Base-by-base conservation (phyloP, 2,888 invertebrate species). In the Bombyx huttoni region DNA sequence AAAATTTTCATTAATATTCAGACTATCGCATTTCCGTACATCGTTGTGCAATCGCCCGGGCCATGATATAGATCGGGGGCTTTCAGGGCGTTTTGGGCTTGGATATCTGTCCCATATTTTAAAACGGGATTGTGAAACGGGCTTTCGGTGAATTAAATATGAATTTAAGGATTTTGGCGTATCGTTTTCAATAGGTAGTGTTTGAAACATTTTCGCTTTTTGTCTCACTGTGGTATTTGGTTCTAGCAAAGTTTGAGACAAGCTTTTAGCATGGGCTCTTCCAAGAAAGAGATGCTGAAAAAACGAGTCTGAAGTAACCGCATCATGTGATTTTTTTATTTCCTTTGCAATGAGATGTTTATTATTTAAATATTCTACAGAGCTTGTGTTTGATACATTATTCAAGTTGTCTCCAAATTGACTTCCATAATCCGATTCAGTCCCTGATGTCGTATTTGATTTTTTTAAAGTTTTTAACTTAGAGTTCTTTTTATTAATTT, bases 81-180 rank as follows among this genome's bases (percentile, higher is more conserved):
- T 92, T 13, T 89, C 85, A 34, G 89, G 82, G 58, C 87, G 67
- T 10, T 67, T 74, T 54, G 81, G 91, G 68, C 84, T 91, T 54
- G 70, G 77, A 67, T 70, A 73, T 56, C 87, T 88, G 63, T 94
- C 94, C 83, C 92, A 89, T 62, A 90, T 89, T 64, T 90, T 90
- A 72, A 94, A 94, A 63, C 92, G 91, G 1, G 94, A 94, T 59
- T 92, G 90, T 1, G 92, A 91, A 0, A 94, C 94, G 7, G 94
- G 93, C 65, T 91, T 91, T 57, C 92, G 91, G 62, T 92, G 90
- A 48, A 91, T 89, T 47, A 94, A 81, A 68, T 94, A 94, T 40
- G 91, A 87, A 67, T 91, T 92, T 57, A 92, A 73, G 8, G 91
- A 90, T 52, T 92, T 91, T 54, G 92, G 91, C 35, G 90, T 83